phyloP scores from a whole-genome alignment of 2,113 vertebrate genomes.

The Periophthalmodon schlosseri region DNA sequence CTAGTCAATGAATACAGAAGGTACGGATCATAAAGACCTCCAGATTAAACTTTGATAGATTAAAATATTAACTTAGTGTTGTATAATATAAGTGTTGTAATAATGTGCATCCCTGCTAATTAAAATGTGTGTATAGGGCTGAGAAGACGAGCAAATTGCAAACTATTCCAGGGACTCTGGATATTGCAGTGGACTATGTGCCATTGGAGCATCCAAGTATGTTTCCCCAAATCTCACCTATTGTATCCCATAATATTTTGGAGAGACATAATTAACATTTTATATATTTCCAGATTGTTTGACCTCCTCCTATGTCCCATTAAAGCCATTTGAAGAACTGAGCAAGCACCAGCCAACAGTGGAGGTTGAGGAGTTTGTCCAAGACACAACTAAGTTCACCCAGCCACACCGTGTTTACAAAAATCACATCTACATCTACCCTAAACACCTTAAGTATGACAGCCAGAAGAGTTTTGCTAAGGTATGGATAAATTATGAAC shows the following conservation, averaged over 20 bases:
- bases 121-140: constrained; percentile 73
- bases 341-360: constrained; percentile 84
- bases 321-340: constrained; percentile 90
- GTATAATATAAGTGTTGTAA: background rate
- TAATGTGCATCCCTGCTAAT: background rate
- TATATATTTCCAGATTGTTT: constrained; percentile 83
- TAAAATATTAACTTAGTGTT: background rate
- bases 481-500: constrained; percentile 71
- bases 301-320: constrained; percentile 91
- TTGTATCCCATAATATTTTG: background rate
- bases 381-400: constrained; percentile 89
- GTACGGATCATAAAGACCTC: constrained; percentile 63
- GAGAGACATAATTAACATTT: background rate
- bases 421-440: constrained; percentile 98
- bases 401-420: constrained; percentile 91
- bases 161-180: constrained; percentile 90
- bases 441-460: constrained; percentile 96
- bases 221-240: constrained; percentile 30
- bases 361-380: constrained; percentile 94
- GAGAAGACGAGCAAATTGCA: constrained; percentile 96
- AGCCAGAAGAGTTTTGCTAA: constrained; percentile 97
- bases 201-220: constrained; percentile 95
- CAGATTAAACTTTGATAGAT: background rate
- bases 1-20: constrained; percentile 90
- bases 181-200: constrained; percentile 87